Evolutionary conservation across 2,888 invertebrate genomes (phyloP), one percentile per base, ranked within the genome.

Genomic region (Erebia ligea): DNA sequence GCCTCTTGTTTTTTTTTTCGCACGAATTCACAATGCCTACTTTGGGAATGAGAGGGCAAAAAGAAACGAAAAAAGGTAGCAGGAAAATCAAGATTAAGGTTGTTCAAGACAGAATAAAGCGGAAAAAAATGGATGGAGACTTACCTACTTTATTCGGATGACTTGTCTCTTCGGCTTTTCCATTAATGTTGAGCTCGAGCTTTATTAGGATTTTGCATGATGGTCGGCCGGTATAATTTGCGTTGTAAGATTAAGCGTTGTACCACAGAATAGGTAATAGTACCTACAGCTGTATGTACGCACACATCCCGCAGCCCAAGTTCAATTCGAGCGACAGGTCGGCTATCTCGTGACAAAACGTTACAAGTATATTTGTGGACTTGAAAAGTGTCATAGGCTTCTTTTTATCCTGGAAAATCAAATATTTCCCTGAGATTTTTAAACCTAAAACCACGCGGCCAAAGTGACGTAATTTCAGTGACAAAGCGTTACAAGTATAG

Each of bases 31-130:
- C 17, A 10, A 25, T 25, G n/a, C 15, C 13, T 17, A 50, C 21
- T 19, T 52, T 17, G 52, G 10, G 50, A 52, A 52, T 64, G 45
- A 48, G 17, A 61, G 42, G 42, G 42, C 61, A 45, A 61, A 61
- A 61, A n/a, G 42, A 42, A 61, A 61, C 61, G 61, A 42, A 61
- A 45, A 59, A 61, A 45, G 42, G 61, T 61, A 61, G 19, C 61
- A 61, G 61, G 61, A 40, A 19, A 42, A 61, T 17, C 3, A 10
- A 19, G 61, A 61, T 42, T 19, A 61, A 19, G 42, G 61, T 13
- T 61, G 61, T 61, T 45, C 40, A 40, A 42, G 61, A 42, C 19
- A 19, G 42, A n/a, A 42, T 42, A 61, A 42, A 59, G 25, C 13
- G 15, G 61, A 48, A 57, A 45, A 42, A 64, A 25, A 48, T n/a